Conservation (phyloP, 2,888 invertebrate genomes). For the Nephrocerus scutellatus region DNA sequence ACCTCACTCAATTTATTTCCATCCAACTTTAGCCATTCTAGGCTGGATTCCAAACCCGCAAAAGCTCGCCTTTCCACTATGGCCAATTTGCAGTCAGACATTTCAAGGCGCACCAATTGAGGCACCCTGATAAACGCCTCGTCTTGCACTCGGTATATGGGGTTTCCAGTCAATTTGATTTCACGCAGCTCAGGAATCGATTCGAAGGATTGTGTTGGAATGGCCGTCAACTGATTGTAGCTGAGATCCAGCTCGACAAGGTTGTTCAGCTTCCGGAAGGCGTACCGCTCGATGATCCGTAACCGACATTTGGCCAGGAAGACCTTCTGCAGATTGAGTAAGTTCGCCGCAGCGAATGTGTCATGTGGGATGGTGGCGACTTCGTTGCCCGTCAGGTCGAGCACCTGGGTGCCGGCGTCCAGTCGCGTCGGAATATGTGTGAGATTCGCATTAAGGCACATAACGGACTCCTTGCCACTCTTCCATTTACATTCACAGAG, state of each 20-base stretch:
- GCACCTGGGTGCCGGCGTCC: constrained; percentile 70
- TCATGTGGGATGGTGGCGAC: constrained; percentile 61
- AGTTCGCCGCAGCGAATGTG: constrained; percentile 65
- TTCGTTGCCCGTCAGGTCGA: constrained; percentile 70
- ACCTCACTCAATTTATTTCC: constrained; percentile 65
- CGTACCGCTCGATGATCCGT: constrained; percentile 61
- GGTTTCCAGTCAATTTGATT: constrained; percentile 67
- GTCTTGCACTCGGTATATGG: constrained; percentile 61
- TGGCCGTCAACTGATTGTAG: constrained; percentile 58
- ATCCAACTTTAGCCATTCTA: constrained; percentile 72
- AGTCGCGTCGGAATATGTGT: constrained; percentile 65
- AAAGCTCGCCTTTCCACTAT: constrained; percentile 66
- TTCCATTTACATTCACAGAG: constrained; percentile 86
- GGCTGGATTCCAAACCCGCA: constrained; percentile 61
- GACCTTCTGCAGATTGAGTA: constrained; percentile 74
- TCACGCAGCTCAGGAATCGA: constrained; percentile 68
- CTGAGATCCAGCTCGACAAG: constrained; percentile 76
- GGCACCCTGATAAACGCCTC: constrained; percentile 62
- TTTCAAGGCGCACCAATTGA: constrained; percentile 64
- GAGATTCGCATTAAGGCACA: constrained; percentile 70
- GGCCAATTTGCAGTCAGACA: constrained; percentile 64
- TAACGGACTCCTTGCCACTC: constrained; percentile 76
- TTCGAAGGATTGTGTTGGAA: constrained; percentile 68
- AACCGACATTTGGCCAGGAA: constrained; percentile 66
- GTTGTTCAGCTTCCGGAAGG: constrained; percentile 72